A percentile compares a stretch with the other conserved stretches of the same genome.
phyloP scores from a whole-genome alignment of 2,113 vertebrate species.

The Chaenogobius annularis region DNA sequence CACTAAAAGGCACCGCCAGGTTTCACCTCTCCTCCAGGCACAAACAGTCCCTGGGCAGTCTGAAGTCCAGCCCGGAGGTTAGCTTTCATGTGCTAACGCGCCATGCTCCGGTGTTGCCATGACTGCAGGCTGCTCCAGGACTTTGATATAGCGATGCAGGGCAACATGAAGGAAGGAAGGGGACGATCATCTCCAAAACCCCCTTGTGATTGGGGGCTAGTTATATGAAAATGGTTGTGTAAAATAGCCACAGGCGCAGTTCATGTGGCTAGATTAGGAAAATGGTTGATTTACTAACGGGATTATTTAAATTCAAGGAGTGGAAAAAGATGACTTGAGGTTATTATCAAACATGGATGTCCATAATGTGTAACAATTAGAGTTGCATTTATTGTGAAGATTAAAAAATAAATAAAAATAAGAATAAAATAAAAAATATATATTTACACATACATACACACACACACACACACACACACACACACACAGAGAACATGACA shows the following conservation, averaged over 20 bases:
- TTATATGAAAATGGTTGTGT: constrained; percentile 21
- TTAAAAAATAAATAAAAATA: no score
- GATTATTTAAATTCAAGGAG: neutral
- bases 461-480: no score
- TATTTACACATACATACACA: no score
- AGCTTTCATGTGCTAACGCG: constrained; percentile 46
- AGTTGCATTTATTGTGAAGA: neutral
- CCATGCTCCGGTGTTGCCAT: constrained; percentile 29
- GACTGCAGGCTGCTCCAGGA: constrained; percentile 32
- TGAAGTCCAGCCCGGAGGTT: constrained; percentile 34
- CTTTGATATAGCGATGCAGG: constrained; percentile 47
- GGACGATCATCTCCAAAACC: constrained; percentile 39
- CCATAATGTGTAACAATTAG: neutral
- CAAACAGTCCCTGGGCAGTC: constrained; percentile 48
- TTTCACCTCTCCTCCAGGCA: constrained; percentile 12
- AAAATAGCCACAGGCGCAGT: constrained; percentile 22
- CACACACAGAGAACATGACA: no score
- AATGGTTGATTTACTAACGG: constrained; percentile 1
- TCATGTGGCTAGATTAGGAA: constrained; percentile 23
- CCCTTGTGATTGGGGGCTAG: constrained; percentile 16
- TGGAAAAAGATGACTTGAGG: neutral
- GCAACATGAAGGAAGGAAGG: constrained; percentile 36
- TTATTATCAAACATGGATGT: neutral
- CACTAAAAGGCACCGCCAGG: constrained; percentile 36
- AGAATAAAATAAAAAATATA: no score